These are phyloP conservation scores for Cynaeus angustus DNA, from an alignment of 2,888 invertebrate genomes.

Conservation along the genomic window DNA sequence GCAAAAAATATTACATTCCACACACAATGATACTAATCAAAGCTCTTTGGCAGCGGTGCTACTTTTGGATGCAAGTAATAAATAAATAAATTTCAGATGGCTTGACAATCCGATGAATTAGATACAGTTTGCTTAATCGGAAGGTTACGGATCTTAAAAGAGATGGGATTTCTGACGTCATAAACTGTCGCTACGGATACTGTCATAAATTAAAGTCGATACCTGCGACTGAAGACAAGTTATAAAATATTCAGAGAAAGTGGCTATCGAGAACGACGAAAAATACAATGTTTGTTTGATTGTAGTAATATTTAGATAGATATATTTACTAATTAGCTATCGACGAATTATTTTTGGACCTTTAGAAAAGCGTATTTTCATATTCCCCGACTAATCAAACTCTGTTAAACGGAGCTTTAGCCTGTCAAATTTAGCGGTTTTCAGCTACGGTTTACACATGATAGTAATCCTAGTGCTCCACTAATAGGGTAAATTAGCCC, in stretches of 20 bases:
- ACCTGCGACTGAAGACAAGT: neutral
- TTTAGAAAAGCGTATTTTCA: too few species aligned
- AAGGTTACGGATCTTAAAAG: neutral
- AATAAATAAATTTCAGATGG: slow-evolving; percentile 5
- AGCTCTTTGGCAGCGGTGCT: slow-evolving; percentile 1
- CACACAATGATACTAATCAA: slow-evolving; percentile 26
- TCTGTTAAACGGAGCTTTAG: too few species aligned
- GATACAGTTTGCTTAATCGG: slow-evolving; percentile 13
- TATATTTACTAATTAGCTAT: too few species aligned
- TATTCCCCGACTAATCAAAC: too few species aligned
- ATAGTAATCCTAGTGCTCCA: too few species aligned
- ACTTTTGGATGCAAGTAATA: neutral
- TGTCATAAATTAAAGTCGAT: slow-evolving; percentile 8
- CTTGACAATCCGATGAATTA: neutral
- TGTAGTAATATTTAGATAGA: too few species aligned
- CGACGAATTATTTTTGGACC: too few species aligned
- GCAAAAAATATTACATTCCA: slow-evolving; percentile 20
- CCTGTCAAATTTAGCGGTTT: too few species aligned
- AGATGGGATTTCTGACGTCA: neutral
- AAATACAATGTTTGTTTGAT: too few species aligned
- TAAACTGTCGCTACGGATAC: slow-evolving; percentile 13
- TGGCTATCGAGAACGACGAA: neutral
- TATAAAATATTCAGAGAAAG: too few species aligned
- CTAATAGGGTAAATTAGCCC: too few species aligned
- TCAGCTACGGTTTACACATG: too few species aligned